Conservation (phyloP, 2,888 invertebrate genomes). For the Cephalotes varians region DNA sequence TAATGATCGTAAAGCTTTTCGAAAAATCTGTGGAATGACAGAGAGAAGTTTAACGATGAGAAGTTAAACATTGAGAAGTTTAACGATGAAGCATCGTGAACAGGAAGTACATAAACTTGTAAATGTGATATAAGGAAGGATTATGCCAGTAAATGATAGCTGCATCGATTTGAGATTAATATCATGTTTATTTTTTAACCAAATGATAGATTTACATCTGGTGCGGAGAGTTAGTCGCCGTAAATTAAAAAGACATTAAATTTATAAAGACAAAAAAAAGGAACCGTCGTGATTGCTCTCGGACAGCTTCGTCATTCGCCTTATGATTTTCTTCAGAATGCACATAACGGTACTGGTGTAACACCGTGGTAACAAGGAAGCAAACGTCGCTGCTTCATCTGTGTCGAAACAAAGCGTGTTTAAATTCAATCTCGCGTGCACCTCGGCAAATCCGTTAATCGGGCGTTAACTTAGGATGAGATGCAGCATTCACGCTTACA, state of each 20-base stretch:
- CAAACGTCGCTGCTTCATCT: slow-evolving; percentile 6
- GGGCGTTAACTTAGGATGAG: neutral
- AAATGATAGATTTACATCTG: neutral
- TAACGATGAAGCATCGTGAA: neutral
- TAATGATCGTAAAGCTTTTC: neutral
- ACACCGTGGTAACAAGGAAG: slow-evolving; percentile 32
- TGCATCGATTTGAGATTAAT: neutral
- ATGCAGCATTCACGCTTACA: neutral
- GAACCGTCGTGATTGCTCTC: neutral
- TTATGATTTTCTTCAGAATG: slow-evolving; percentile 36
- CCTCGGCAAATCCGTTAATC: slow-evolving; percentile 8
- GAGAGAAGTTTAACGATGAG: neutral
- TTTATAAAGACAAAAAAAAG: neutral
- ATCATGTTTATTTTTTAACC: neutral
- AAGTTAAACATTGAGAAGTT: slow-evolving; percentile 2
- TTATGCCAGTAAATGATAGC: neutral
- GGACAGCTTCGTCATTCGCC: slow-evolving; percentile 33
- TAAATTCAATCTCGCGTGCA: slow-evolving; percentile 40
- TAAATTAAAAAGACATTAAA: slow-evolving; percentile 15
- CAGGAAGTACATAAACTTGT: neutral
- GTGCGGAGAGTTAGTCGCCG: neutral
- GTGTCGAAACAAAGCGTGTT: slow-evolving; percentile 29
- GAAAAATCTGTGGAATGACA: neutral
- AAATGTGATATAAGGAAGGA: neutral
- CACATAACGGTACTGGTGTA: slow-evolving; percentile 41